Evolutionary conservation across 2,113 vertebrate species (phyloP), one percentile per base, ranked within the genome.

Genomic region (Chlorodrepanis virens): DNA sequence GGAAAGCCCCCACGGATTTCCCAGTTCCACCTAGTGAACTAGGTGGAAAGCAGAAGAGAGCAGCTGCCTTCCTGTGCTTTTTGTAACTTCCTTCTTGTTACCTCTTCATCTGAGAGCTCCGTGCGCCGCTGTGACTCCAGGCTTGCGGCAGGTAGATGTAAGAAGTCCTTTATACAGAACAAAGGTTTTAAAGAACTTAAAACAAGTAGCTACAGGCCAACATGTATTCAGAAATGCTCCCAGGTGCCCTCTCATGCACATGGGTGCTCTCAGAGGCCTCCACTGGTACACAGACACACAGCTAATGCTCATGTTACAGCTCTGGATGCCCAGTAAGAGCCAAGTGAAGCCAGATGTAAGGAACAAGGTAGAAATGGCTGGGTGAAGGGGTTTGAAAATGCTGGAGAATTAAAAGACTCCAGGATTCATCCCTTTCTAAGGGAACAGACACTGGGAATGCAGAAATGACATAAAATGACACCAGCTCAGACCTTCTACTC

Each of bases 161-260:
- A 97, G 98, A 98, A 97, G 98, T 97, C 98, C 99, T 99, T 99
- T 95, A 97, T 95, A 97, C 82, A 98, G 97, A 98, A 98, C 95
- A 98, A 98, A 98, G 94, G 91, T 92, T 92, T 82, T 85, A 87
- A 80, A 97, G 75, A 97, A 86, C 90, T 67, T 92, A 56, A 86
- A 81, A 59, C 63, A 68, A 87, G 79, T 67, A 84, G 45, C 67
- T 92, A 44, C 27, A 85, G 84, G 52, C 49, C 80, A 77, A 37
- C 15, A 5, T 2, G 11, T 40, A 49, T 74, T 94, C 80, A 84
- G 80, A 89, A 90, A 90, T 10, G 22, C 14, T 68, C 50, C 45
- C 37, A 56, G 50, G 16, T 74, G 37, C 20, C 49, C 12, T 75
- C 75, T 91, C n/a, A 54, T 0, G 0, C 63, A 70, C 59, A 86